These are phyloP conservation scores for Chunga burmeisteri DNA, from an alignment of 2,113 vertebrate species.

Conservation along the genomic window DNA sequence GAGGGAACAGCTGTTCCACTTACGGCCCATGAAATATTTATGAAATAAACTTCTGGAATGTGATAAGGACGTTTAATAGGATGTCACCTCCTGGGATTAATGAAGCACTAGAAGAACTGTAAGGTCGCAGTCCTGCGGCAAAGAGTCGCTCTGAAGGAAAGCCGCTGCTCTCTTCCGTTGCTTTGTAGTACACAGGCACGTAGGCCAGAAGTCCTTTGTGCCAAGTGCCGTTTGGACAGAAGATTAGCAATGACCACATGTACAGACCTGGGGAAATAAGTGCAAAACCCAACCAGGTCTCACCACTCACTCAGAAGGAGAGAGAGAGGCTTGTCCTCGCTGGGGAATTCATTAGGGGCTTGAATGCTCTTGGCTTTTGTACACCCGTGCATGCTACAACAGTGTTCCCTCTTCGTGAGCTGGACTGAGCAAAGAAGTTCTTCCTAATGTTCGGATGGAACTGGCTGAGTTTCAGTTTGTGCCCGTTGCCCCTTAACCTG, in stretches of 20 bases:
- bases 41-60: slow-evolving; percentile 9
- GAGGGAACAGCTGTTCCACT: slow-evolving; percentile 14
- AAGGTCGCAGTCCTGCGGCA: not conserved
- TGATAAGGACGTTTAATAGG: not conserved
- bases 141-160: not conserved
- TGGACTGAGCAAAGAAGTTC: no score
- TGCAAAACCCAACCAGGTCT: not conserved
- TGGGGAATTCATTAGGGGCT: not conserved
- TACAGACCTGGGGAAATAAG: not conserved
- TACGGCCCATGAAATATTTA: not conserved
- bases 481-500: no score
- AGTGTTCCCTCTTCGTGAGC: not conserved
- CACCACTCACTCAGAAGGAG: not conserved
- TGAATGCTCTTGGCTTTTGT: not conserved
- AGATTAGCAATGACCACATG: not conserved
- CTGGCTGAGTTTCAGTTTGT: no score
- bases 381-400: not conserved
- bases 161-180: accelerated
- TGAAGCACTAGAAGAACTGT: not conserved
- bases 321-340: not conserved
- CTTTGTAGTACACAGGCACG: accelerated
- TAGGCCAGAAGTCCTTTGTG: not conserved
- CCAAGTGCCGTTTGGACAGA: not conserved
- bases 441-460: no score
- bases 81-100: not conserved